Conservation (phyloP, 2,113 vertebrate species). For the Pterocles orientalis region DNA sequence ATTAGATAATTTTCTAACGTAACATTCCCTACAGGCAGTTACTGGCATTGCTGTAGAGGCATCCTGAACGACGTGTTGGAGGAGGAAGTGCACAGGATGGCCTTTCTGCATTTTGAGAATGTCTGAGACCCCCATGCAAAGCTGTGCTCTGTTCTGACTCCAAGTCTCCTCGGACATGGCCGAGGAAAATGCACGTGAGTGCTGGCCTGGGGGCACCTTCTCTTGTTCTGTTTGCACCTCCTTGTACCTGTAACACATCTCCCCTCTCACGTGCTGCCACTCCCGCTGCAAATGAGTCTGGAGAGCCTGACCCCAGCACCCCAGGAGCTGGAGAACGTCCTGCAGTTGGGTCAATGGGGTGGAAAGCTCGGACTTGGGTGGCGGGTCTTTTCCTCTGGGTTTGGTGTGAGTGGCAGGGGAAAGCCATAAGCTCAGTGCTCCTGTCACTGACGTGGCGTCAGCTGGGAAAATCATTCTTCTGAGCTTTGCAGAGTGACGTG, state of each 20-base stretch:
- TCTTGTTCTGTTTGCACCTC: background rate
- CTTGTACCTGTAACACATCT: background rate
- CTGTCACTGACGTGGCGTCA: background rate
- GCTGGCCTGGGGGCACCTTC: slow-evolving; percentile 25
- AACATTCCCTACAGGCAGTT: slow-evolving; percentile 62
- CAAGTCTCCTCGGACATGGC: slow-evolving; percentile 58
- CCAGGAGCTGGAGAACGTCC: background rate
- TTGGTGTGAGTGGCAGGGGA: background rate
- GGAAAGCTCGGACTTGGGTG: background rate
- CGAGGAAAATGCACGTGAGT: slow-evolving; percentile 56
- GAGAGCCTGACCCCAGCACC: background rate
- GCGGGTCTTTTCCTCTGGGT: background rate
- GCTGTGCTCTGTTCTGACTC: slow-evolving; percentile 47
- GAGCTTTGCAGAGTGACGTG: background rate
- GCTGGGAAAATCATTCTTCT: background rate
- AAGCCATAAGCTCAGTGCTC: background rate
- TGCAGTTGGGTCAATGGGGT: background rate
- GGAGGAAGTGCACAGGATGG: slow-evolving; percentile 36
- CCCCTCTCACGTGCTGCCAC: background rate
- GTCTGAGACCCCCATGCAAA: slow-evolving; percentile 55
- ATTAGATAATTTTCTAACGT: slow-evolving; percentile 56
- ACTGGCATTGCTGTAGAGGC: slow-evolving; percentile 62
- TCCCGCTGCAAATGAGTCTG: background rate
- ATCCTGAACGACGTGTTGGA: slow-evolving; percentile 32
- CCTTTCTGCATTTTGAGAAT: slow-evolving; percentile 38